These are phyloP conservation scores for Tinamus major DNA, from an alignment of 2,797 vertebrate species.

Conservation along the genomic window DNA sequence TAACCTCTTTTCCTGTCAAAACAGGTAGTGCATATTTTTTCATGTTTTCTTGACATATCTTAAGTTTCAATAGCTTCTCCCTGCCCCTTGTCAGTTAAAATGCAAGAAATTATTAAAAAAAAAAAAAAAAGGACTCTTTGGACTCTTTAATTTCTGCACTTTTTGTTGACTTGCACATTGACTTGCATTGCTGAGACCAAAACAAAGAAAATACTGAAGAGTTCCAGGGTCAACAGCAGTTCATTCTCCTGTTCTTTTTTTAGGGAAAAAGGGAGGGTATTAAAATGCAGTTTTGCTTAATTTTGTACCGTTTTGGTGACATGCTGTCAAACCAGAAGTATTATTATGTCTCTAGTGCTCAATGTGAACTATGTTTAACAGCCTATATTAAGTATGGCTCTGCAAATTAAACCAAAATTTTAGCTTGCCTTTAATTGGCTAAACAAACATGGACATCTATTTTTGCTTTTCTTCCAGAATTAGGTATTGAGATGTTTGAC, in stretches of 20 bases:
- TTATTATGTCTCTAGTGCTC: background rate
- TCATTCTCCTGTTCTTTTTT: background rate
- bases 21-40: background rate
- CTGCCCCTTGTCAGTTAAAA: background rate
- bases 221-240: background rate
- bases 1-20: constrained; percentile 5
- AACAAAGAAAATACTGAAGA: background rate
- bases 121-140: no score
- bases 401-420: background rate
- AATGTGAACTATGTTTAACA: background rate
- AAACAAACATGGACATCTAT: background rate
- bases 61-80: background rate
- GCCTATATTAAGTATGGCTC: background rate
- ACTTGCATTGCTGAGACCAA: no score
- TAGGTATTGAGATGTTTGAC: constrained; percentile 20
- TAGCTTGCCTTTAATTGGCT: background rate
- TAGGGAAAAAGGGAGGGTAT: background rate
- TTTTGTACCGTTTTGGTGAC: background rate
- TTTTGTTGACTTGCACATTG: background rate
- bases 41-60: constrained; percentile 1
- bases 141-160: background rate
- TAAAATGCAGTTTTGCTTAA: background rate
- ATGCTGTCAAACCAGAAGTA: background rate
- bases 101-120: background rate
- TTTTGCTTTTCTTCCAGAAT: background rate